A percentile compares a stretch with the other conserved stretches of the same genome.
phyloP scores from a whole-genome alignment of 2,888 invertebrate genomes.

The Conops quadrifasciatus region DNA sequence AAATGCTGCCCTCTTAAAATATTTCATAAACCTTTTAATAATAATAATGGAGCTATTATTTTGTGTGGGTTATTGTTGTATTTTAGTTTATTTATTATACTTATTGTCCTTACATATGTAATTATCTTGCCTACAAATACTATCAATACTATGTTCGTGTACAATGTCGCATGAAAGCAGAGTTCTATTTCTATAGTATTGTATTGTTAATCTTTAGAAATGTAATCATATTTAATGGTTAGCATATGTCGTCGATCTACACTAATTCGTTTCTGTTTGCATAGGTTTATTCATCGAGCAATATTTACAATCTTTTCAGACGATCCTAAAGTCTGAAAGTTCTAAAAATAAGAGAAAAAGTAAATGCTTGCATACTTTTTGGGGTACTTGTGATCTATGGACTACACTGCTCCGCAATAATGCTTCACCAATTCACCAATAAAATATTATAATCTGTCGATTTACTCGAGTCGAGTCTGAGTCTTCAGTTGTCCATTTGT shows the following conservation, averaged over 20 bases:
- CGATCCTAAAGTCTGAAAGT: neutral
- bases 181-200: constrained; percentile 10
- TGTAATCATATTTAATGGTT: neutral
- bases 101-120: constrained; percentile 59
- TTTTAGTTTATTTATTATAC: constrained; percentile 48
- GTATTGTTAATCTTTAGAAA: neutral
- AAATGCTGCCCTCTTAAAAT: constrained; percentile 18
- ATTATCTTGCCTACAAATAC: constrained; percentile 52
- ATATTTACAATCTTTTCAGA: constrained; percentile 21
- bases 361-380: constrained; percentile 10
- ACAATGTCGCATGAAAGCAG: constrained; percentile 22
- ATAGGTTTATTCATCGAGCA: constrained; percentile 10
- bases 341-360: neutral
- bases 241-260: neutral
- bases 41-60: constrained; percentile 7
- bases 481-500: too few relatives aligned
- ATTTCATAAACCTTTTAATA: constrained; percentile 9
- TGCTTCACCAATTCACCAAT: too few relatives aligned
- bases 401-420: too few relatives aligned
- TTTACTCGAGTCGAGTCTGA: too few relatives aligned
- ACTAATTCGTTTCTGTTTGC: constrained; percentile 1
- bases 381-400: neutral
- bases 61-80: constrained; percentile 10
- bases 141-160: constrained; percentile 38
- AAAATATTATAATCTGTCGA: too few relatives aligned